Conservation (phyloP, 2,888 invertebrate species). For the Limnephilus marmoratus region DNA sequence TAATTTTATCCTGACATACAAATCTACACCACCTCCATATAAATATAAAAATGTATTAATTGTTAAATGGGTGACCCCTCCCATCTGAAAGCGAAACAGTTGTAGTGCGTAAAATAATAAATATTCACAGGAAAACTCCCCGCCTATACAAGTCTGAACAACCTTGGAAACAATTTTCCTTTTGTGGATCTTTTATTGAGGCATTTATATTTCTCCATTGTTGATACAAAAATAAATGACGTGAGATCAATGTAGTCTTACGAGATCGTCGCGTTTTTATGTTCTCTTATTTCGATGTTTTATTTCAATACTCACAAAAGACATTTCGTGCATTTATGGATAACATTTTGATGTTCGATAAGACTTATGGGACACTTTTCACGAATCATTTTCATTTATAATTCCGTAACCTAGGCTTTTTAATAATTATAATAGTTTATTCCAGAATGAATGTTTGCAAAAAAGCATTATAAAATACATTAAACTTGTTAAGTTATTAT, state of each 20-base stretch:
- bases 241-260: constrained; percentile 22
- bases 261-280: not conserved
- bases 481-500: too few species aligned
- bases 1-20: too few species aligned
- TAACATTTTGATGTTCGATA: not conserved
- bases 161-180: constrained; percentile 22
- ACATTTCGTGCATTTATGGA: not conserved
- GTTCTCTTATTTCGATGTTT: constrained; percentile 21
- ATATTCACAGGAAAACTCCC: constrained; percentile 9
- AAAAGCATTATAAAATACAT: too few species aligned
- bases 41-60: not conserved
- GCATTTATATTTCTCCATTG: constrained; percentile 16
- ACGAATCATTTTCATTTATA: not conserved
- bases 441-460: too few species aligned
- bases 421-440: too few species aligned
- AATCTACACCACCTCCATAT: not conserved
- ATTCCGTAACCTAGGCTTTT: not conserved
- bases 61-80: not conserved
- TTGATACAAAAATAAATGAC: constrained; percentile 27
- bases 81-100: too few species aligned
- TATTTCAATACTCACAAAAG: not conserved
- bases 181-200: constrained; percentile 27
- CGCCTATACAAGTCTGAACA: not conserved
- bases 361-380: not conserved
- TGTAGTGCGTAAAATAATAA: not conserved